Conservation (phyloP, 2,888 invertebrate genomes). For the Hyppa rectilinea region DNA sequence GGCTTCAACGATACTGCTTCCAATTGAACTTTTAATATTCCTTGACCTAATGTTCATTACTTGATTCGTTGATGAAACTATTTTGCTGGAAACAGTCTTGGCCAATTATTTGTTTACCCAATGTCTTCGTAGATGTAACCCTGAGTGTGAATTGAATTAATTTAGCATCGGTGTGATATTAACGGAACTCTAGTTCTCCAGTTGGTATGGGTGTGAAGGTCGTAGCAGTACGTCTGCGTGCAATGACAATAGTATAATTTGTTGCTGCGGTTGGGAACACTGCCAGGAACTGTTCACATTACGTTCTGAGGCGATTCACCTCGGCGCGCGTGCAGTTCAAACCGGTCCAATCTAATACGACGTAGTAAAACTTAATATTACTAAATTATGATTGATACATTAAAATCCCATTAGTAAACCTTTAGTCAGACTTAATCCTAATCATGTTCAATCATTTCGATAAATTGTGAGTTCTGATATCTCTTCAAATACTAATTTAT, state of each 20-base stretch:
- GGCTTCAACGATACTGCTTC: slow-evolving; percentile 22
- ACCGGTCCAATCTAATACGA: slow-evolving; percentile 58
- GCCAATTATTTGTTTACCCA: slow-evolving; percentile 61
- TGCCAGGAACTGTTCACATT: slow-evolving; percentile 78
- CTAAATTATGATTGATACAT: slow-evolving; percentile 50
- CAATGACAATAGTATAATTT: slow-evolving; percentile 75
- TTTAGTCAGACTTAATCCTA: slow-evolving; percentile 25
- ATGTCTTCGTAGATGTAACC: slow-evolving; percentile 59
- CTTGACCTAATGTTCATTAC: slow-evolving; percentile 67
- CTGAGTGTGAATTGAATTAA: slow-evolving; percentile 67
- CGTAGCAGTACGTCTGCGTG: slow-evolving; percentile 62
- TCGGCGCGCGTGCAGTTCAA: slow-evolving; percentile 64
- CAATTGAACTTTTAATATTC: slow-evolving; percentile 71
- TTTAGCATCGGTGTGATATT: slow-evolving; percentile 62
- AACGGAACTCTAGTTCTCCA: slow-evolving; percentile 67
- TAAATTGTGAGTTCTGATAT: slow-evolving; percentile 9
- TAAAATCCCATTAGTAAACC: slow-evolving; percentile 55
- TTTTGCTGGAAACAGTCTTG: slow-evolving; percentile 60
- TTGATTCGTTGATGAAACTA: slow-evolving; percentile 59
- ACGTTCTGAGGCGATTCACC: slow-evolving; percentile 73
- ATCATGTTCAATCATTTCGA: slow-evolving; percentile 22
- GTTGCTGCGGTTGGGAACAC: slow-evolving; percentile 73
- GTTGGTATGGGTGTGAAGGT: slow-evolving; percentile 72
- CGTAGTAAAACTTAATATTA: slow-evolving; percentile 42
- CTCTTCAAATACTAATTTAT: slow-evolving; percentile 19